Base-by-base conservation (phyloP, 1,140 invertebrate species). In the Brachionus calyciflorus region DNA sequence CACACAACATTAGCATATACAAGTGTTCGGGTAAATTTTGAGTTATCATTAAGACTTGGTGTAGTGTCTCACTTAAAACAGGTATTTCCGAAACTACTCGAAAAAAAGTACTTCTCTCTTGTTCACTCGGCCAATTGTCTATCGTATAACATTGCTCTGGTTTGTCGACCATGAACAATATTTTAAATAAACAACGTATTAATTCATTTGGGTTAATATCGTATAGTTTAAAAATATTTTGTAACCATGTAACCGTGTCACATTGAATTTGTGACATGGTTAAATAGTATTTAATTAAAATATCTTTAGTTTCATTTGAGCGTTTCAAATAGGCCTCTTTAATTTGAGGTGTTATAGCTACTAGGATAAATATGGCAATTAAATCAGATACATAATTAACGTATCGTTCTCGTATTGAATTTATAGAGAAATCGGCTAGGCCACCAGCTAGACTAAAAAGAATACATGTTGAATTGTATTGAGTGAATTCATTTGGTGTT, bases 61-160 rank as follows among this genome's bases (percentile, higher is more conserved):
- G 86, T 14, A 97, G 83, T 0, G 92, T 93, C 79, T 90, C 91
- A 84, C 96, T 91, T 49, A 85, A 86, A 19, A 96, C 86, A 2
- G 93, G 93, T 12, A 93, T 90, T 86, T 98, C 94, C 4, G 91
- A 90, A 40, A 91, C 91, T 40, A 95, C 83, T 57, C 93, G 86
- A 80, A 95, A 87, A 77, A 93, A 78, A 33, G 41, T 46, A 30
- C 7, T 51, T 41, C 65, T 69, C 79, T 96, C 93, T 24, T 89
- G 89, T 82, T 97, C 95, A 4, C 92, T 89, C 0, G 94, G 94
- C 93, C 94, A 98, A 82, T 92, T 93, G 84, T 98, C 95, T 77
- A 91, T 88, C 81, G 92, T 93, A 81, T 90, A 93, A 85, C 96
- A 96, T 48, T 91, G 89, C 77, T 96, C 93, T 1, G 89, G 85